A percentile compares a stretch with the other conserved stretches of the same genome.
Evolutionary conservation across 2,113 vertebrate species (phyloP).

Genomic region (Anarrhichthys ocellatus): DNA sequence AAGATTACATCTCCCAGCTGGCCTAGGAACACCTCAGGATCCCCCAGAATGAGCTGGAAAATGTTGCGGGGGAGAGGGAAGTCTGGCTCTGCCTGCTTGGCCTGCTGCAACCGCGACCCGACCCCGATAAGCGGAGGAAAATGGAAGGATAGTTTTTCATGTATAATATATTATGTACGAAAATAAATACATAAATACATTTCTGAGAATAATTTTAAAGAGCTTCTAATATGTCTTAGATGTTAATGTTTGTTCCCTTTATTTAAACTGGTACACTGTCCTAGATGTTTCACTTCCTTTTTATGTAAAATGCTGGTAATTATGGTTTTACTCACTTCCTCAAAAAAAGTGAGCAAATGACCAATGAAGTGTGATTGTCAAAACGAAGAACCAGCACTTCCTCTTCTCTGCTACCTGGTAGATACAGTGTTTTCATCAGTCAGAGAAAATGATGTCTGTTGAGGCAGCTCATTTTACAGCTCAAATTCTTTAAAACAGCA

Average conservation of each 20-base stretch:
- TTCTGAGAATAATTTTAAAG: not conserved
- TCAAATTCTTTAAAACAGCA: not conserved
- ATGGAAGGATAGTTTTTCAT: too few relatives aligned
- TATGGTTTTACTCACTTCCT: not conserved
- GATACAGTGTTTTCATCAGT: not conserved
- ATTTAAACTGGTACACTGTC: too few relatives aligned
- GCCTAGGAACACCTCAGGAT: too few relatives aligned
- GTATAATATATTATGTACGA: too few relatives aligned
- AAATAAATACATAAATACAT: not conserved
- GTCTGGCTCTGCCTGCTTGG: too few relatives aligned
- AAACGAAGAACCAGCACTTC: not conserved
- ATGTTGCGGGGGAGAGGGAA: too few relatives aligned
- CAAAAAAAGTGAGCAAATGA: not conserved
- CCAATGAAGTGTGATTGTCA: not conserved
- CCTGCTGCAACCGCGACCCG: too few relatives aligned
- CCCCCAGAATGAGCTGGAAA: too few relatives aligned
- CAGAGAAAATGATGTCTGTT: not conserved
- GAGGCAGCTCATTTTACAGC: not conserved
- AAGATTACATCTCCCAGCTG: too few relatives aligned
- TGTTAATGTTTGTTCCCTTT: not conserved
- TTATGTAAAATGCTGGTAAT: fast-evolving
- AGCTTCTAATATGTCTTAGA: not conserved
- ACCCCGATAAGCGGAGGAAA: too few relatives aligned
- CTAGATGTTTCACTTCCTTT: not conserved
- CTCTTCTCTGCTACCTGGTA: not conserved